Evolutionary conservation across 1,140 invertebrate genomes (phyloP), one percentile per base, ranked within the genome.

Genomic region (Brachionus rotundiformis): DNA sequence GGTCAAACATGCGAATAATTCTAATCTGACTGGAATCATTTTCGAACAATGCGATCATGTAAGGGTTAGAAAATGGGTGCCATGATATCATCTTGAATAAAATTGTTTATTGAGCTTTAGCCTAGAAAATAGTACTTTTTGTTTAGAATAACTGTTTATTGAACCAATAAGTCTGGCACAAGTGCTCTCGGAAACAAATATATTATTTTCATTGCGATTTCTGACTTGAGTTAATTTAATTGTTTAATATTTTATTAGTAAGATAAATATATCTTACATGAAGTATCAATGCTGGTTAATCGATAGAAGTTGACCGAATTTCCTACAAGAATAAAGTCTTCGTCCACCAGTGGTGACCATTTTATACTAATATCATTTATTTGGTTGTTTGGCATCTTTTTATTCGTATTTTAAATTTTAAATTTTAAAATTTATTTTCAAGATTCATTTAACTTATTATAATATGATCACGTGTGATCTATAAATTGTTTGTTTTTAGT

Each of bases 291-390:
- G 73, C 49, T 77, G 11, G 49, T 59, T 10, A 77, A n/a, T 39
- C 33, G 16, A 59, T 79, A 79, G 31, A 79, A 59, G 11, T 33
- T 36, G 23, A 79, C 76, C 6, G 47, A 33, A 25, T 59, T 63
- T 13, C 76, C 76, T 8, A 79, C 76, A 33, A 79, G 76, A 8
- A 79, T 25, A 59, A 79, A 79, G 16, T 79, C 76, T 33, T 79
- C 59, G 11, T 79, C 76, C 8, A 41, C 36, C 8, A 59, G 31
- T 63, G 76, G 76, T 31, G 76, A 79, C 76, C 76, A 79, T 33
- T 79, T 59, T 3, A 79, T 39, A 3, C 3, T 10, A n/a, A 79
- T 79, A 13, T 79, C 76, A 3, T 11, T 36, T 23, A 16, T 19
- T 7, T 13, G 19, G 23, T 8, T 8, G 39, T 2, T 63, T 63